Evolutionary conservation across 2,888 invertebrate species (phyloP).

Genomic region (Phengaris alcon): DNA sequence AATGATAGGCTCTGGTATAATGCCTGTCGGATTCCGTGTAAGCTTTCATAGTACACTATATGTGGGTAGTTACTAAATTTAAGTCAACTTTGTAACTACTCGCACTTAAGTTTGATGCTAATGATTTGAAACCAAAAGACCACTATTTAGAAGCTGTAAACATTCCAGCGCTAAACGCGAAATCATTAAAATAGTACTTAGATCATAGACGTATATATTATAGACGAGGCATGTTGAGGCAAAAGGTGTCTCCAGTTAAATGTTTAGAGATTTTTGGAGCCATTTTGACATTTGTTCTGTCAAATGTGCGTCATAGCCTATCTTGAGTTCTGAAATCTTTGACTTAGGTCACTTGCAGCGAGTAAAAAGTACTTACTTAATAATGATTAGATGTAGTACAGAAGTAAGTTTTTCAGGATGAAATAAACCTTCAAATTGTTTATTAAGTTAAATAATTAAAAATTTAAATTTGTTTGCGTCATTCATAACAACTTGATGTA

Average conservation of each 20-base stretch:
- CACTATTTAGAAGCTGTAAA: no score
- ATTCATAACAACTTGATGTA: background rate
- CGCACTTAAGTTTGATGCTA: no score
- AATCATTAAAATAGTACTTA: background rate
- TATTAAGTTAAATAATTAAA: background rate
- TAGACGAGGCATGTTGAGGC: no score
- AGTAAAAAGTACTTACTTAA: background rate
- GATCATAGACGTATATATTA: no score
- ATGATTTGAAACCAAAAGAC: no score
- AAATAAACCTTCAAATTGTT: conserved; percentile 7
- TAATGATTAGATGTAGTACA: background rate
- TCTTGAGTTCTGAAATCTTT: no score
- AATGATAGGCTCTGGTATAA: conserved; percentile 7
- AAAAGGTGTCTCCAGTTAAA: no score
- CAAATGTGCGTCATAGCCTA: no score
- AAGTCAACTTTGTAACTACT: background rate
- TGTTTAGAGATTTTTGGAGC: no score
- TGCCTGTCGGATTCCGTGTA: background rate
- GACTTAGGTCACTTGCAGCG: background rate
- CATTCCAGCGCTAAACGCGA: no score
- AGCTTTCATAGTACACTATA: conserved; percentile 1
- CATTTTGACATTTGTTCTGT: no score
- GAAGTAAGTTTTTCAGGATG: background rate
- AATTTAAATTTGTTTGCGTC: background rate
- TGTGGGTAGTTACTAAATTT: background rate